Percentiles rank a stretch among this genome's conserved stretches.
Conservation (phyloP, 2,797 vertebrate genomes). For the Anabacerthia variegaticeps region DNA sequence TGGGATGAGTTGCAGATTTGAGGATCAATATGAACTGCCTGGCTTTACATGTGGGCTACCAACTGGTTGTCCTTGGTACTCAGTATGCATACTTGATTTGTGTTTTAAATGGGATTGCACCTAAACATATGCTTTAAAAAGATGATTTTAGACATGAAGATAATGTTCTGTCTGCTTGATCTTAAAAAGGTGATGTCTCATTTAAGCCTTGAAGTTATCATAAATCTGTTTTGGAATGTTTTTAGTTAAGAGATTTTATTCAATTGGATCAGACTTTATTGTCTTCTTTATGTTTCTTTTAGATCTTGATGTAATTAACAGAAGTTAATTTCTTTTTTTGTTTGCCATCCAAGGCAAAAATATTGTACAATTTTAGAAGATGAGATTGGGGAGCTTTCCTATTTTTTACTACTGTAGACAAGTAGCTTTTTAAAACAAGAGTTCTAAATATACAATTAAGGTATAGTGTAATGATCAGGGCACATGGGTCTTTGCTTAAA, state of each 20-base stretch:
- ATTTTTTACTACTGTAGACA: not conserved
- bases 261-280: not conserved
- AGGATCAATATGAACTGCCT: not conserved
- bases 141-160: not conserved
- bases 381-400: not conserved
- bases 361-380: not conserved
- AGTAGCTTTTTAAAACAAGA: not conserved
- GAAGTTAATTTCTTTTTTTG: not conserved
- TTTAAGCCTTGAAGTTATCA: not conserved
- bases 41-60: not conserved
- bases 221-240: not conserved
- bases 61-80: not conserved
- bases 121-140: not conserved
- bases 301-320: conserved; percentile 19
- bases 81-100: not conserved
- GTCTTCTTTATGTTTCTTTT: not conserved
- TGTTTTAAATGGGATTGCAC: not conserved
- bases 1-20: not conserved
- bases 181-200: not conserved
- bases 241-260: conserved; percentile 7
- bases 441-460: not conserved
- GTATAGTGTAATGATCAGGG: not conserved
- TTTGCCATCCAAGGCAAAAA: not conserved
- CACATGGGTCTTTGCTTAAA: not conserved
- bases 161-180: not conserved